These are phyloP conservation scores for Piscicola geometra DNA, from an alignment of 2,888 invertebrate genomes.

Conservation along the genomic window DNA sequence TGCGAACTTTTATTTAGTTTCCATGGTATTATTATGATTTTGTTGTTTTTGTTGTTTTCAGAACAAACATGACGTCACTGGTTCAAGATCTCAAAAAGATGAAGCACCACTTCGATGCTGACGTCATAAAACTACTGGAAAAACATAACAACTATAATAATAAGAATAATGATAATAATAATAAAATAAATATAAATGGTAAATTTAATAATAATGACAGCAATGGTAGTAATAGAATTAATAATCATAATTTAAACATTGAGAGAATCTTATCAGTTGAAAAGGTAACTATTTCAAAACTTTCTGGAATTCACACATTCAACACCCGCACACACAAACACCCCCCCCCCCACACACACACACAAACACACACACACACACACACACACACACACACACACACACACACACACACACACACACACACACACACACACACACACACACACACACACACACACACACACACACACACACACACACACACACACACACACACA, in stretches of 20 bases:
- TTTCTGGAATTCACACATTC: too few species aligned
- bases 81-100: background rate
- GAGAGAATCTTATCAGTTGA: background rate
- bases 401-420: conserved; percentile 4
- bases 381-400: conserved; percentile 1
- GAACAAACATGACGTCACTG: background rate
- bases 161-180: background rate
- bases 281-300: background rate
- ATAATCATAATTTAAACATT: background rate
- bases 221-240: background rate
- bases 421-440: conserved; percentile 33
- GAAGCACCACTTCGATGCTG: background rate
- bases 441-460: conserved; percentile 15
- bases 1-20: too few species aligned
- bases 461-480: conserved; percentile 15
- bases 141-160: too few species aligned
- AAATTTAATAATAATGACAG: background rate
- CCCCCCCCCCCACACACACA: conserved; percentile 6
- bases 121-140: background rate
- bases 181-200: background rate
- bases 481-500: conserved; percentile 17
- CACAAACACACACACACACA: conserved; percentile 31
- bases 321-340: conserved; percentile 21
- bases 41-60: too few species aligned
- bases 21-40: too few species aligned